Percentiles rank a stretch among this genome's conserved stretches.
These are phyloP conservation scores for Notoglanidium macrostoma DNA, from an alignment of 2,797 vertebrate genomes.

Conservation along the genomic window DNA sequence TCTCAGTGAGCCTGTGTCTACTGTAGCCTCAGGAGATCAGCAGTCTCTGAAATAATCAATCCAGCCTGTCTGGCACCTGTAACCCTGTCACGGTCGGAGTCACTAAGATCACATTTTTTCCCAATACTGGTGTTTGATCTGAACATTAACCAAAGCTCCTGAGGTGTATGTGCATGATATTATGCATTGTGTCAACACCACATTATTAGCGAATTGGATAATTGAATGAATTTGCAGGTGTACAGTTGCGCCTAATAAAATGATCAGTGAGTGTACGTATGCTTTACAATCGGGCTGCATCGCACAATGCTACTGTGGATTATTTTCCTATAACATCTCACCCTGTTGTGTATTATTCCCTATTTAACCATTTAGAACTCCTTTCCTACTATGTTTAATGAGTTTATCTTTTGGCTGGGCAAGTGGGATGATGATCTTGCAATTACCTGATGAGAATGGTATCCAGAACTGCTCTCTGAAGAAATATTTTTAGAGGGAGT, in stretches of 20 bases:
- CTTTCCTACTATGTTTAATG: background rate
- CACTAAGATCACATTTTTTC: background rate
- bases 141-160: background rate
- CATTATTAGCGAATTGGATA: background rate
- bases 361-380: background rate
- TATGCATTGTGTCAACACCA: background rate
- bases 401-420: background rate
- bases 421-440: background rate
- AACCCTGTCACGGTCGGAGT: background rate
- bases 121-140: background rate
- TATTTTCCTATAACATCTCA: background rate
- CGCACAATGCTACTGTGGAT: background rate
- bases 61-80: background rate
- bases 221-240: background rate
- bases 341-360: background rate
- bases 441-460: background rate
- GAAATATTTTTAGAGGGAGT: background rate
- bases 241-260: background rate
- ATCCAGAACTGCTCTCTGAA: background rate
- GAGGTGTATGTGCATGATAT: background rate
- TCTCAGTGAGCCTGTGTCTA: background rate
- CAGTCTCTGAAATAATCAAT: background rate
- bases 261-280: background rate
- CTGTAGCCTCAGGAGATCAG: background rate
- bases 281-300: background rate